Evolutionary conservation across 2,797 vertebrate species (phyloP).

Genomic region (Trematomus bernacchii): DNA sequence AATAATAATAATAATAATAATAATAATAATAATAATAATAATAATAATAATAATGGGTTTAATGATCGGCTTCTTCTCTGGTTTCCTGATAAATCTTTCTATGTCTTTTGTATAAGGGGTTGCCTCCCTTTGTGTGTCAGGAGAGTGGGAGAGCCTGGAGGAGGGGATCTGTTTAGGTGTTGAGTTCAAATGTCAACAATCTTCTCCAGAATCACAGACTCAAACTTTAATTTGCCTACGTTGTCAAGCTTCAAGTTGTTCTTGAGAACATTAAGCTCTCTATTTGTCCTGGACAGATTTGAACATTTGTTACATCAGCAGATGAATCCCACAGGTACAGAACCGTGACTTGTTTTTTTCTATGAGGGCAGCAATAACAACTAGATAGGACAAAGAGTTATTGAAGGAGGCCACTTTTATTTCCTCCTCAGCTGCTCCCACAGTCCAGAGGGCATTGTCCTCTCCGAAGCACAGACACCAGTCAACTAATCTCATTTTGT

Average conservation of each 20-base stretch:
- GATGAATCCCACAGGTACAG: conserved; percentile 3
- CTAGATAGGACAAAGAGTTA: conserved; percentile 33
- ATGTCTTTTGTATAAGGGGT: no score
- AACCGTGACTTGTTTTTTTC: not conserved
- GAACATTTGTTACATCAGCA: not conserved
- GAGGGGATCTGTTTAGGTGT: no score
- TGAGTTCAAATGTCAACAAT: no score
- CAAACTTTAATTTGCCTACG: not conserved
- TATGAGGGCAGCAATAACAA: conserved; percentile 28
- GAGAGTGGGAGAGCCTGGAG: no score
- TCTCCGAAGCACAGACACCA: conserved; percentile 57
- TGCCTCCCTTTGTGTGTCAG: no score
- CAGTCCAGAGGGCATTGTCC: conserved; percentile 54
- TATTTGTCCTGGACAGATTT: conserved; percentile 1
- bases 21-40: no score
- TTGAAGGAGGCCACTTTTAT: conserved; percentile 53
- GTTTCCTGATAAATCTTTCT: no score
- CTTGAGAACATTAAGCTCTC: not conserved
- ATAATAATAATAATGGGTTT: no score
- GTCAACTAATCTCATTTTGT: conserved; percentile 65
- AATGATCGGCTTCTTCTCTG: no score
- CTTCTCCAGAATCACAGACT: no score
- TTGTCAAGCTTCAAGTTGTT: not conserved
- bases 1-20: no score
- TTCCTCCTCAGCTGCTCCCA: conserved; percentile 59